A percentile compares a stretch with the other conserved stretches of the same genome.
Conservation (phyloP, 2,888 invertebrate genomes). For the Agelastica alni region DNA sequence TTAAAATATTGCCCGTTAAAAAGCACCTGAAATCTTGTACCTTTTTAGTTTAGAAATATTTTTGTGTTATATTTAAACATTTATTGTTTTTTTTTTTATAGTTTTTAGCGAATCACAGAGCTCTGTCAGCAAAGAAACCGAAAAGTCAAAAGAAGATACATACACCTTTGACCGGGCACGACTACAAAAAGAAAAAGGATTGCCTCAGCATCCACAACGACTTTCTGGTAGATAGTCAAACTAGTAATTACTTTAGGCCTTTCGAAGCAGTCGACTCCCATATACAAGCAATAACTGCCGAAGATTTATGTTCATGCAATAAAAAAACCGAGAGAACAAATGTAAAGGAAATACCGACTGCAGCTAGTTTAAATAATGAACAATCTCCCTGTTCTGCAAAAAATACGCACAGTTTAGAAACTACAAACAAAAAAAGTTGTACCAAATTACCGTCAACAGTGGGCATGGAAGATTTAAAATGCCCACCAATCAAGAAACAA, state of each 20-base stretch:
- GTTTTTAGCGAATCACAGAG: slow-evolving; percentile 31
- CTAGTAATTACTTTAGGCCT: slow-evolving; percentile 48
- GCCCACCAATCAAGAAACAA: slow-evolving; percentile 48
- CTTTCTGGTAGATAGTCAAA: slow-evolving; percentile 34
- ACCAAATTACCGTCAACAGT: slow-evolving; percentile 52
- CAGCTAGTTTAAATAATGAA: slow-evolving; percentile 64
- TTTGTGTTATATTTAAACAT: too few species aligned
- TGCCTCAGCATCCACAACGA: slow-evolving; percentile 46
- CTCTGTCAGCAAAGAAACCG: slow-evolving; percentile 36
- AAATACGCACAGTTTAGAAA: slow-evolving; percentile 55
- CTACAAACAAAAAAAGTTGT: slow-evolving; percentile 60
- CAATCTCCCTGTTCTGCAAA: slow-evolving; percentile 56
- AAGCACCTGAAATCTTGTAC: too few species aligned
- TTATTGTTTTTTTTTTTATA: too few species aligned
- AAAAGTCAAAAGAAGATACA: slow-evolving; percentile 35
- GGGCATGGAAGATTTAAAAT: slow-evolving; percentile 47
- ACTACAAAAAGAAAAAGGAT: slow-evolving; percentile 52
- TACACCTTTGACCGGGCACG: slow-evolving; percentile 29
- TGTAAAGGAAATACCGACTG: slow-evolving; percentile 46
- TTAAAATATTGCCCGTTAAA: too few species aligned
- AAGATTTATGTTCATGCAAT: slow-evolving; percentile 36
- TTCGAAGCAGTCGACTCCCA: slow-evolving; percentile 53
- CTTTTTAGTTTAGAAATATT: too few species aligned
- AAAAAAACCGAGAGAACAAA: slow-evolving; percentile 14
- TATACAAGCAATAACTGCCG: slow-evolving; percentile 44